Evolutionary conservation across 1,140 invertebrate species (phyloP).

Genomic region (Nautilus pompilius): DNA sequence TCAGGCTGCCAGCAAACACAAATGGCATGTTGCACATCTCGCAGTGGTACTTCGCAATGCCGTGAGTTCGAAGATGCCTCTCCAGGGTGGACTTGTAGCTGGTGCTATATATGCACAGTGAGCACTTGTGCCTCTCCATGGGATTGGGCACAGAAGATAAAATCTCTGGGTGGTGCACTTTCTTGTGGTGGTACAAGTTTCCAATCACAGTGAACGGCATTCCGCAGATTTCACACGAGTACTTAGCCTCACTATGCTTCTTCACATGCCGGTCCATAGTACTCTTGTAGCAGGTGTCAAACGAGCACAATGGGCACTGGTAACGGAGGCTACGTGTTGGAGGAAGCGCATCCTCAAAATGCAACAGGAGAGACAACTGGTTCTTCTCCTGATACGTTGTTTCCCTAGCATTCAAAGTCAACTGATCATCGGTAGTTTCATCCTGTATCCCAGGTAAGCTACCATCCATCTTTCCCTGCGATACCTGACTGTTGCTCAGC

Average conservation of each 20-base stretch:
- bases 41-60: slow-evolving; percentile 19
- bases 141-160: not conserved
- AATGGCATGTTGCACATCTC: slow-evolving; percentile 26
- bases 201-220: slow-evolving; percentile 26
- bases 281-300: slow-evolving; percentile 23
- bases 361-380: not conserved
- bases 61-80: slow-evolving; percentile 29
- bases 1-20: slow-evolving; percentile 19
- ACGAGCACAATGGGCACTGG: slow-evolving; percentile 24
- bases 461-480: no score
- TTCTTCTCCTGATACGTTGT: not conserved
- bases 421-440: not conserved
- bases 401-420: not conserved
- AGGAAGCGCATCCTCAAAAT: not conserved
- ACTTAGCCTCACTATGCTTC: slow-evolving; percentile 20
- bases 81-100: slow-evolving; percentile 34
- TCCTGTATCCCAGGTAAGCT: not conserved
- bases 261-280: slow-evolving; percentile 22
- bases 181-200: slow-evolving; percentile 18
- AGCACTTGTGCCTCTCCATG: slow-evolving; percentile 25
- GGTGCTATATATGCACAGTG: slow-evolving; percentile 30
- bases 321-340: not conserved
- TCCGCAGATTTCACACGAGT: slow-evolving; percentile 20
- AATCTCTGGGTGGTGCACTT: slow-evolving; percentile 19
- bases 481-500: no score